Evolutionary conservation across 2,113 vertebrate genomes (phyloP).

Genomic region (Chlorocebus sabaeus): DNA sequence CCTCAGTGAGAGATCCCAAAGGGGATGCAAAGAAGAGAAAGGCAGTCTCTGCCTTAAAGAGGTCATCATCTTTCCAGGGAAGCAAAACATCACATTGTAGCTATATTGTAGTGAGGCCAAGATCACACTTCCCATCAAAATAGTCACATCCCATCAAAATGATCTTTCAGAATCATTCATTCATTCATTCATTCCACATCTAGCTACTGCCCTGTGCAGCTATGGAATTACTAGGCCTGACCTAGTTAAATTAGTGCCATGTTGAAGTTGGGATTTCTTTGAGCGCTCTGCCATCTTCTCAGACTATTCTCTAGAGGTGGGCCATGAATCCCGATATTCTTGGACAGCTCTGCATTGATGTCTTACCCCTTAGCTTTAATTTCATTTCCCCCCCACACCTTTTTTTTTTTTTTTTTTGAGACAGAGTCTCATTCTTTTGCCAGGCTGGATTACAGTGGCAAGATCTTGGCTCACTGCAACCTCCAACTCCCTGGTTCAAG

Average conservation of each 20-base stretch:
- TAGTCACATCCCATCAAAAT: neutral
- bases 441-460: too few species aligned
- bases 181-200: neutral
- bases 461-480: too few species aligned
- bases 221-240: neutral
- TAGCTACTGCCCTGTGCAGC: neutral
- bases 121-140: neutral
- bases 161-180: neutral
- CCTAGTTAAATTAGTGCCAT: neutral
- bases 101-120: neutral
- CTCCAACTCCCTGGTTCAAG: too few species aligned
- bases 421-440: too few species aligned
- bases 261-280: neutral
- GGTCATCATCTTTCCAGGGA: neutral
- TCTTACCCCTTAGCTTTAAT: neutral
- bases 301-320: neutral
- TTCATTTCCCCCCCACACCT: neutral
- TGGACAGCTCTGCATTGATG: neutral
- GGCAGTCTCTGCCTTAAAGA: neutral
- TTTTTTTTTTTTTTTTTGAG: too few species aligned
- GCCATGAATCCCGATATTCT: neutral
- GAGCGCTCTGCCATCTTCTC: neutral
- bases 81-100: neutral
- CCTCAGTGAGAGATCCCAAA: neutral
- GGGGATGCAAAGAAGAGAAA: neutral